Conservation (phyloP, 2,797 vertebrate species). For the Scleropages formosus region DNA sequence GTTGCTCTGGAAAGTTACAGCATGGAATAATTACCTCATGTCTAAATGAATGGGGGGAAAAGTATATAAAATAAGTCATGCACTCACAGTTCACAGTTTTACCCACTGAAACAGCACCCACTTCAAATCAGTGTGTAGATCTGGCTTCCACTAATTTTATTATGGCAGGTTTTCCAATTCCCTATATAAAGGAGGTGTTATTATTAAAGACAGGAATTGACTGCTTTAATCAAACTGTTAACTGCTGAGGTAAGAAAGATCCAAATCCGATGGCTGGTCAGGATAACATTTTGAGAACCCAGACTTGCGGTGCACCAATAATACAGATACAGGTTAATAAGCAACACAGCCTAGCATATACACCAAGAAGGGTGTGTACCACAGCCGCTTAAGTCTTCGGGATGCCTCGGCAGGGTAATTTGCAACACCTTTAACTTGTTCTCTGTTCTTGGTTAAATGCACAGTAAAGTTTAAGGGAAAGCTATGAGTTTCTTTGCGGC, state of each 20-base stretch:
- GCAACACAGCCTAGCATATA: slow-evolving; percentile 14
- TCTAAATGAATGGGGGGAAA: neutral
- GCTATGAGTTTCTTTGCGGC: slow-evolving; percentile 41
- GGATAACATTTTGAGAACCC: too few species aligned
- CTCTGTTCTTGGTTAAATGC: slow-evolving; percentile 40
- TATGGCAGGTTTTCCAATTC: too few species aligned
- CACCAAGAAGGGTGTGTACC: too few species aligned
- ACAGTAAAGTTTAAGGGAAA: slow-evolving; percentile 30
- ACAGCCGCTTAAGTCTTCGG: too few species aligned
- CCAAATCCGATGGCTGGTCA: too few species aligned
- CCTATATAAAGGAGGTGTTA: too few species aligned
- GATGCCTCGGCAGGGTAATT: neutral
- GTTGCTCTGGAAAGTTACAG: slow-evolving; percentile 5
- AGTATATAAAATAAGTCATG: slow-evolving; percentile 39
- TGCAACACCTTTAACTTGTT: slow-evolving; percentile 33
- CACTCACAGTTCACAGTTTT: slow-evolving; percentile 17
- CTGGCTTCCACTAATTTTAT: too few species aligned
- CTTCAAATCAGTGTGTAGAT: slow-evolving; percentile 27
- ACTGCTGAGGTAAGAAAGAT: too few species aligned
- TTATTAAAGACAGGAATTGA: too few species aligned
- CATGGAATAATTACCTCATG: slow-evolving; percentile 25
- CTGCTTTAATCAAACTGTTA: too few species aligned
- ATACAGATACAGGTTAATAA: neutral
- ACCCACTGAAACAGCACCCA: slow-evolving; percentile 28
- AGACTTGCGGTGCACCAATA: too few species aligned